Conservation (phyloP, 2,888 invertebrate genomes). For the Aporophyla nigra region DNA sequence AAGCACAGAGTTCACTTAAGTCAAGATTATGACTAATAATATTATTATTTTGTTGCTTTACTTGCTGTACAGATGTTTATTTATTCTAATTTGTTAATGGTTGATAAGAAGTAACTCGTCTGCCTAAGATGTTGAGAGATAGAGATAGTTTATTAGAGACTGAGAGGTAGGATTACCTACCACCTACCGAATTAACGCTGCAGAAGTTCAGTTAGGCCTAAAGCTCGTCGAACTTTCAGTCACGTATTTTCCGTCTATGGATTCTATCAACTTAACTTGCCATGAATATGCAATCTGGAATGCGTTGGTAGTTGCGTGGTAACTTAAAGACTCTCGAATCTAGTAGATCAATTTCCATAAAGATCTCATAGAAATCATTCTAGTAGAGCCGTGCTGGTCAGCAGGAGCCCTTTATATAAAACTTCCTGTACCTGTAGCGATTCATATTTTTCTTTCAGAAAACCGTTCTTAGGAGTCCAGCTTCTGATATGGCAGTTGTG, state of each 20-base stretch:
- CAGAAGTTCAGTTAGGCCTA: background rate
- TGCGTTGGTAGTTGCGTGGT: background rate
- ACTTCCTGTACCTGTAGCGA: background rate
- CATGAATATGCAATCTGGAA: background rate
- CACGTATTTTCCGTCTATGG: background rate
- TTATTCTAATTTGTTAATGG: too few relatives aligned
- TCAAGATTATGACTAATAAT: background rate
- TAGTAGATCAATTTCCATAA: too few relatives aligned
- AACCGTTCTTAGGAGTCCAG: slow-evolving; percentile 77
- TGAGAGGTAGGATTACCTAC: too few relatives aligned
- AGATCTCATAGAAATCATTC: too few relatives aligned
- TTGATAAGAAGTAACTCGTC: background rate
- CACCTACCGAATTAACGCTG: background rate
- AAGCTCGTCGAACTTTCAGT: background rate
- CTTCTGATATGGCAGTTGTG: slow-evolving; percentile 80
- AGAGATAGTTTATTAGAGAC: too few relatives aligned
- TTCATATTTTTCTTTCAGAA: slow-evolving; percentile 70
- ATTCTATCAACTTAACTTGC: background rate
- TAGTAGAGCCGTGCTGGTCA: too few relatives aligned
- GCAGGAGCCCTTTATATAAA: too few relatives aligned
- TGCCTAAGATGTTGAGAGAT: background rate
- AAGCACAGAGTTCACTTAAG: slow-evolving; percentile 1
- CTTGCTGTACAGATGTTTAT: background rate
- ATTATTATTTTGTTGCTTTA: background rate
- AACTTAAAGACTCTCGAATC: background rate